Conservation (phyloP, 92 coral and sea anemone genomes). For the Muricea muricata region DNA sequence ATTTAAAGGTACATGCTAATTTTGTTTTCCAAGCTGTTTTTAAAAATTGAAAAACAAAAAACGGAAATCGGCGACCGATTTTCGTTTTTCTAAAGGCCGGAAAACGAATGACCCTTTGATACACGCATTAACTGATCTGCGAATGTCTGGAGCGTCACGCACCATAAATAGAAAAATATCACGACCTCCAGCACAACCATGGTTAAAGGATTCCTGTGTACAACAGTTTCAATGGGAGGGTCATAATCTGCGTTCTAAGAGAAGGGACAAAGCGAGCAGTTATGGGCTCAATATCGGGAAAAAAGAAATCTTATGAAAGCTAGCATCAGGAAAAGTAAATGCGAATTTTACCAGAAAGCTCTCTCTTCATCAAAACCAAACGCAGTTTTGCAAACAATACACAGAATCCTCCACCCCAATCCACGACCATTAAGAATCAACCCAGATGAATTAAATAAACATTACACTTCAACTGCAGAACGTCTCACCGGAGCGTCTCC, state of each 20-base stretch:
- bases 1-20: too few species aligned
- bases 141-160: conserved; percentile 61
- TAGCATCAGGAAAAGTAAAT: conserved; percentile 30
- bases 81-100: too few species aligned
- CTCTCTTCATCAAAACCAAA: conserved; percentile 23
- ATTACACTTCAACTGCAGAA: conserved; percentile 40
- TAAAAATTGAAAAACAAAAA: too few species aligned
- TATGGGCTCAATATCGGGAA: conserved; percentile 32
- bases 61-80: too few species aligned
- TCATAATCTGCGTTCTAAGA: not conserved
- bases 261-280: conserved; percentile 1
- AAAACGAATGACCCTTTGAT: too few species aligned
- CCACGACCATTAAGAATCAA: conserved; percentile 34
- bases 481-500: conserved; percentile 15
- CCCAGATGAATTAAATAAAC: conserved; percentile 45
- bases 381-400: conserved; percentile 52
- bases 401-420: conserved; percentile 47
- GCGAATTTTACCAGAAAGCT: conserved; percentile 25
- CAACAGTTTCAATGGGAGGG: too few species aligned
- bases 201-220: too few species aligned
- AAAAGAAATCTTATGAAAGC: conserved; percentile 8
- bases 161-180: conserved; percentile 39
- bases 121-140: conserved; percentile 15
- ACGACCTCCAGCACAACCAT: conserved; percentile 66
- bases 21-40: too few species aligned